phyloP scores from a whole-genome alignment of 2,113 vertebrate genomes.

The Pteronura brasiliensis region DNA sequence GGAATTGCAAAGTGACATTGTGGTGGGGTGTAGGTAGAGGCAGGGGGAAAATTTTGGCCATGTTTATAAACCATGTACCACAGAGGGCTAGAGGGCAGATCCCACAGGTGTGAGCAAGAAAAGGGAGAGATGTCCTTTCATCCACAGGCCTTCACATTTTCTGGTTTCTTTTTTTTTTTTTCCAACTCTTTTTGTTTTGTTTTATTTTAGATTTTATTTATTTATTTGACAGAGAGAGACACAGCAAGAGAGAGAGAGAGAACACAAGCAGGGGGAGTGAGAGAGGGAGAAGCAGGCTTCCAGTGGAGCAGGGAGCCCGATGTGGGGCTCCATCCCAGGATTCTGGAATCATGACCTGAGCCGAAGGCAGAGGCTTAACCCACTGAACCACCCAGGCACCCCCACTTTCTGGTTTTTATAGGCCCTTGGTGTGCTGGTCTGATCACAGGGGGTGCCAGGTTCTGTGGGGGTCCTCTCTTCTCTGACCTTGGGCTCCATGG shows the following conservation, averaged over 20 bases:
- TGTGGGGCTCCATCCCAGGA: too few relatives aligned
- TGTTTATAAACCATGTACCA: background rate
- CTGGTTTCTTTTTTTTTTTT: background rate
- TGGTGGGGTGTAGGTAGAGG: background rate
- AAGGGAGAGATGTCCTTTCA: too few relatives aligned
- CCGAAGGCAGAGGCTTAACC: too few relatives aligned
- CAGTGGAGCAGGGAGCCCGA: too few relatives aligned
- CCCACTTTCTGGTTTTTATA: background rate
- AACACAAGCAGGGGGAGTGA: too few relatives aligned
- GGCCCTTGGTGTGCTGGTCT: background rate
- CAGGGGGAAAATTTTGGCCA: background rate
- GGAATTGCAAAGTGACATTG: background rate
- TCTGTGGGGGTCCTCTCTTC: background rate
- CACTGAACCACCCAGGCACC: too few relatives aligned
- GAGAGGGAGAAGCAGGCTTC: too few relatives aligned
- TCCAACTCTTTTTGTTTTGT: too few relatives aligned
- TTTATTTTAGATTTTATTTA: too few relatives aligned
- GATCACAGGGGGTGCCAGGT: accelerated
- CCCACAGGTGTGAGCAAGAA: background rate
- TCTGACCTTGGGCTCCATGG: background rate
- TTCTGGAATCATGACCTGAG: too few relatives aligned
- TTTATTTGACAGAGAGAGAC: too few relatives aligned
- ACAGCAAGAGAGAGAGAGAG: too few relatives aligned
- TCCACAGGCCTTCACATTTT: background rate
- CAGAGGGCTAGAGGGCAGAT: accelerated